Evolutionary conservation across 2,797 vertebrate species (phyloP).

Genomic region (Mastacembelus armatus): DNA sequence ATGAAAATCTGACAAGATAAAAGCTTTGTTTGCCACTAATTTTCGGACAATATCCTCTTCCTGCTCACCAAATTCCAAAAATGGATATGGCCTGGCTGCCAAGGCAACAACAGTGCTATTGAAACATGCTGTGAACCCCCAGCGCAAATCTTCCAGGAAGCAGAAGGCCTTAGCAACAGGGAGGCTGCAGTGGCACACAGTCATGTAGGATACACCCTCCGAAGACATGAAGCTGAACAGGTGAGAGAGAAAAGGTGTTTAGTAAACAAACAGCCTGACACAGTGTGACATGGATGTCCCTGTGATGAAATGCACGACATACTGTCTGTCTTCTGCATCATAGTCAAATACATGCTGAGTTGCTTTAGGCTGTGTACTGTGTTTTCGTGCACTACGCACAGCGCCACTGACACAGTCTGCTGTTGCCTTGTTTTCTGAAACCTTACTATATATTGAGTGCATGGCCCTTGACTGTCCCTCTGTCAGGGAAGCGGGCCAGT

Average conservation of each 20-base stretch:
- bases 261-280: constrained; percentile 73
- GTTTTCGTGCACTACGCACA: background rate
- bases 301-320: constrained; percentile 18
- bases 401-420: background rate
- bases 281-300: constrained; percentile 36
- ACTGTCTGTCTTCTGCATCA: constrained; percentile 7
- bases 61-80: constrained; percentile 94
- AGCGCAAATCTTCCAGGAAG: constrained; percentile 94
- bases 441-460: constrained; percentile 92
- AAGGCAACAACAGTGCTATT: constrained; percentile 83
- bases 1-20: background rate
- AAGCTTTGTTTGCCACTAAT: background rate
- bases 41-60: background rate
- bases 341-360: background rate
- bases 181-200: constrained; percentile 89
- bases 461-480: constrained; percentile 86
- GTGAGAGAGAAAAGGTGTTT: constrained; percentile 66
- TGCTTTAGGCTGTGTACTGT: background rate
- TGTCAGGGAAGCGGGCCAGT: constrained; percentile 83
- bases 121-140: constrained; percentile 92
- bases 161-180: constrained; percentile 93
- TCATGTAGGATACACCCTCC: constrained; percentile 92
- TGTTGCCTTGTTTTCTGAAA: background rate
- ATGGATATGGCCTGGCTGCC: constrained; percentile 92
- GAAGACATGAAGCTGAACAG: constrained; percentile 88